These are phyloP conservation scores for Pomacea maculata DNA, from an alignment of 1,140 invertebrate species.

Conservation along the genomic window DNA sequence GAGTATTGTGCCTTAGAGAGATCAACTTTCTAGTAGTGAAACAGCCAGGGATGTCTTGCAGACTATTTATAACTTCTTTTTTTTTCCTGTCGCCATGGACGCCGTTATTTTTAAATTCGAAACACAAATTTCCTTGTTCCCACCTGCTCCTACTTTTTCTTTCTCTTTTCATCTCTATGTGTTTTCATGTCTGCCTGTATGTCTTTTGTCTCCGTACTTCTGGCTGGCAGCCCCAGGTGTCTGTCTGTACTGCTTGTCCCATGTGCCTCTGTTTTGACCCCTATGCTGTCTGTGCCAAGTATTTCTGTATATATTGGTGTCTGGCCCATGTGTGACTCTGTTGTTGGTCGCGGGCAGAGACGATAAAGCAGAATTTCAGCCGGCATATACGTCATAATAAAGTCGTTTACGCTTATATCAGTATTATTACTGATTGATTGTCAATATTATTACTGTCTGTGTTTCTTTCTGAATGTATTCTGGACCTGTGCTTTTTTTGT, in stretches of 20 bases:
- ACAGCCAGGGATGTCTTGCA: not conserved
- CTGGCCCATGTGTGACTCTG: not conserved
- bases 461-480: not conserved
- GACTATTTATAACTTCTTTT: not conserved
- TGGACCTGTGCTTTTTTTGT: not conserved
- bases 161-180: constrained; percentile 20
- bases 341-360: not conserved
- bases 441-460: not conserved
- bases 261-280: too few species aligned
- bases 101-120: not conserved
- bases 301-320: not conserved
- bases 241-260: too few species aligned
- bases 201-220: not conserved
- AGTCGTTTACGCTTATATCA: not conserved
- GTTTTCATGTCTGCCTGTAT: not conserved
- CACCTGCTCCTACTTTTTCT: constrained; percentile 10
- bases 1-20: not conserved
- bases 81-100: not conserved
- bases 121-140: not conserved
- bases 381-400: not conserved
- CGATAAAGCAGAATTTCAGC: too few species aligned
- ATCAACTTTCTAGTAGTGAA: not conserved
- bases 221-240: not conserved
- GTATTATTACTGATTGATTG: not conserved
- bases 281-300: not conserved